These are phyloP conservation scores for Polylopha cassiicola DNA, from an alignment of 2,888 invertebrate genomes.

Conservation along the genomic window DNA sequence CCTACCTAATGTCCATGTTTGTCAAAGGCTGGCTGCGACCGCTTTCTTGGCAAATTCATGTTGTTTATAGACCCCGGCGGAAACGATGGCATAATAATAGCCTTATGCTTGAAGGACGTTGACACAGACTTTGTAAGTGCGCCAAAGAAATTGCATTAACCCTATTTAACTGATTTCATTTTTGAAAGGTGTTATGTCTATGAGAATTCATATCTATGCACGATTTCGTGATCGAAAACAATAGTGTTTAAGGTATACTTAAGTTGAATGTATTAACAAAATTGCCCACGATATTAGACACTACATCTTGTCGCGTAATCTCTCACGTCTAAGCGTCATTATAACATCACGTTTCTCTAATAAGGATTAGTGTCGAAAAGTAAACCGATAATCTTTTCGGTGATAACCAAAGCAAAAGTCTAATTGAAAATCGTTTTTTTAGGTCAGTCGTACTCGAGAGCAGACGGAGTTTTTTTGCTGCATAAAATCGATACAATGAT, in stretches of 20 bases:
- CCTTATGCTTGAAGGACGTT: slow-evolving; percentile 5
- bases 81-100: slow-evolving; percentile 20
- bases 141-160: too few relatives aligned
- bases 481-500: slow-evolving; percentile 41
- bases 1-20: slow-evolving; percentile 39
- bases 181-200: too few relatives aligned
- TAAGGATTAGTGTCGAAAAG: slow-evolving; percentile 16
- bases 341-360: slow-evolving; percentile 13
- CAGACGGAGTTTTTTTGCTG: slow-evolving; percentile 31
- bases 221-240: too few relatives aligned
- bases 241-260: too few relatives aligned
- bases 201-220: too few relatives aligned
- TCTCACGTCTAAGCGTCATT: slow-evolving; percentile 1
- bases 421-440: slow-evolving; percentile 29
- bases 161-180: too few relatives aligned
- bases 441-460: slow-evolving; percentile 40
- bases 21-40: slow-evolving; percentile 29
- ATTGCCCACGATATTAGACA: too few relatives aligned
- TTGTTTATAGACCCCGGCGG: slow-evolving; percentile 15
- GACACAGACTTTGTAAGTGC: too few relatives aligned
- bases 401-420: slow-evolving; percentile 21
- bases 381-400: slow-evolving; percentile 19
- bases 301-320: too few relatives aligned
- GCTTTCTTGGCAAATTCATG: slow-evolving; percentile 16
- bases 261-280: too few relatives aligned